Evolutionary conservation across 1,140 invertebrate species (phyloP).

Genomic region (Megalopta genalis): DNA sequence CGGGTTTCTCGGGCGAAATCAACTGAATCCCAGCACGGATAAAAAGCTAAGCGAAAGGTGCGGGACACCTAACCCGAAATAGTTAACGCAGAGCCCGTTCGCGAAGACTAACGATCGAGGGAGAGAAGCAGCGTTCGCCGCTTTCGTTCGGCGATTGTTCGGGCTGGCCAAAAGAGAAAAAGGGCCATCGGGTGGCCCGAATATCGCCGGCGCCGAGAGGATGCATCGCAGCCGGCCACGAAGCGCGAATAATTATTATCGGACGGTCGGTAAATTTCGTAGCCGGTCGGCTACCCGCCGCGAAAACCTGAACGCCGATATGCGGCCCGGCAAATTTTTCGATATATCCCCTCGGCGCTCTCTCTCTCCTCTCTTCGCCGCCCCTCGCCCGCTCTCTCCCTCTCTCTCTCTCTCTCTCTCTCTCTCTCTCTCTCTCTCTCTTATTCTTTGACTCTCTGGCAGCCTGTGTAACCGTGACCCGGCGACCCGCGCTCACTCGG

Average conservation of each 20-base stretch:
- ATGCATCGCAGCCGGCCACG: background rate
- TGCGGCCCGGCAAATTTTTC: conserved; percentile 57
- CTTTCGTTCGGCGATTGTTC: no score
- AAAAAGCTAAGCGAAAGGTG: no score
- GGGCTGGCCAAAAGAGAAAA: background rate
- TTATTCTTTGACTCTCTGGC: background rate
- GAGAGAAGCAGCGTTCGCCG: no score
- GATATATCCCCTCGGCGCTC: conserved; percentile 59
- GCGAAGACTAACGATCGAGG: no score
- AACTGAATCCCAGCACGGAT: no score
- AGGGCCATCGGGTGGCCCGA: background rate
- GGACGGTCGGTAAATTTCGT: conserved; percentile 34
- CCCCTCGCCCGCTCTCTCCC: background rate
- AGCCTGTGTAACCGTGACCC: conserved; percentile 60
- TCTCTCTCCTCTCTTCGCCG: background rate
- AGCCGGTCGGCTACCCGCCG: conserved; percentile 37
- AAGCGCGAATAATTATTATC: conserved; percentile 50
- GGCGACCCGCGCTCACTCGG: conserved; percentile 52
- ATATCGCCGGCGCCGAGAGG: background rate
- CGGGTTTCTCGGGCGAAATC: no score
- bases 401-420: background rate
- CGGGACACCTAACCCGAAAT: no score
- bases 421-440: background rate
- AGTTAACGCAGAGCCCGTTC: no score
- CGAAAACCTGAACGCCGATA: conserved; percentile 29